Conservation (phyloP, 2,888 invertebrate genomes). For the Volucella inanis region DNA sequence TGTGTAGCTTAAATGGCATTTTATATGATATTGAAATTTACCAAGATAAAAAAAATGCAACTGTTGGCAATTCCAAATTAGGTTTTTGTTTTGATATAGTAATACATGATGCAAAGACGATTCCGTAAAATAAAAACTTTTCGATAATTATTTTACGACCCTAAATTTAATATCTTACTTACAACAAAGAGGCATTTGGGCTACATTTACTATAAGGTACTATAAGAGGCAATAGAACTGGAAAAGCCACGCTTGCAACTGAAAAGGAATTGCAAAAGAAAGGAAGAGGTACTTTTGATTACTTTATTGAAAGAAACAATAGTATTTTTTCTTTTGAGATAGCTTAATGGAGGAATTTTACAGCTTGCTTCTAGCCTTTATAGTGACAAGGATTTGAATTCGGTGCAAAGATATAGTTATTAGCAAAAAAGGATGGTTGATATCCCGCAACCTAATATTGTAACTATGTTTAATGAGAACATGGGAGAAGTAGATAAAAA, state of each 20-base stretch:
- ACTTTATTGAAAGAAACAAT: constrained; percentile 26
- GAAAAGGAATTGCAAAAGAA: constrained; percentile 30
- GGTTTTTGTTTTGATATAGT: constrained; percentile 30
- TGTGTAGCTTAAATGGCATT: constrained; percentile 22
- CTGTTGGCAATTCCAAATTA: constrained; percentile 4
- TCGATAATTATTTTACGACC: constrained; percentile 11
- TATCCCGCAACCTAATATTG: constrained; percentile 41
- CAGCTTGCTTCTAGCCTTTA: constrained; percentile 32
- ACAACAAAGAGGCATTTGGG: neutral
- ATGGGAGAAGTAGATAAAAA: constrained; percentile 60
- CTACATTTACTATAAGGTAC: constrained; percentile 39
- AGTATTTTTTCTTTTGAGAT: constrained; percentile 37
- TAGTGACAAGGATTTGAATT: constrained; percentile 14
- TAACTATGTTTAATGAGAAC: constrained; percentile 42
- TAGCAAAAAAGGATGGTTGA: constrained; percentile 21
- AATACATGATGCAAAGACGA: neutral
- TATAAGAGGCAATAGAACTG: constrained; percentile 48
- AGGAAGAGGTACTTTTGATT: constrained; percentile 32
- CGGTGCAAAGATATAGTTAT: neutral
- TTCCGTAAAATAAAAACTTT: constrained; percentile 11
- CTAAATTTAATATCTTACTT: too few species aligned
- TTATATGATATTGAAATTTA: constrained; percentile 26
- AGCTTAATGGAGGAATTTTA: constrained; percentile 34
- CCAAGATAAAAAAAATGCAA: constrained; percentile 29
- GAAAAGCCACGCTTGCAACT: constrained; percentile 11